Percentiles rank a stretch among this genome's conserved stretches.
Conservation (phyloP, 2,113 vertebrate genomes). For the Polyodon spathula region DNA sequence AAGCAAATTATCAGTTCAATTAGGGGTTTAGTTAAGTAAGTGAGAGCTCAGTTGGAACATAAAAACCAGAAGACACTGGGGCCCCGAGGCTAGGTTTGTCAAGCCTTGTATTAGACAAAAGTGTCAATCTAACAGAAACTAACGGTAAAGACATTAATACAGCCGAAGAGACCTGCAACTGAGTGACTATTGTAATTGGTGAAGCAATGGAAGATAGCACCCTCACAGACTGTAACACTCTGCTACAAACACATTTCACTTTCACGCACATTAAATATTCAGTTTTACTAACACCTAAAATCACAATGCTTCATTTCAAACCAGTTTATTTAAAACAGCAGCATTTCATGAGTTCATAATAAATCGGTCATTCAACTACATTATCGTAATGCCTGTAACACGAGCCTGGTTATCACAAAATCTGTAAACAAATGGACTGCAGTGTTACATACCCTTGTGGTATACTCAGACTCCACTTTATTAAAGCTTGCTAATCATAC, state of each 20-base stretch:
- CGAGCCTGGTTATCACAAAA: constrained; percentile 5
- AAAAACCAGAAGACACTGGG: too few species aligned
- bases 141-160: too few species aligned
- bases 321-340: neutral
- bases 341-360: constrained; percentile 5
- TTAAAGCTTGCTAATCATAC: too few species aligned
- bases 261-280: constrained; percentile 11
- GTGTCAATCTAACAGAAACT: too few species aligned
- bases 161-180: too few species aligned
- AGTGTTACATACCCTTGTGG: neutral
- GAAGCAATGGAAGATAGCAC: constrained; percentile 2
- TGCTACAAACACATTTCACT: constrained; percentile 2
- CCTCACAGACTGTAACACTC: constrained; percentile 6
- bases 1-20: too few species aligned
- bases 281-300: constrained; percentile 2
- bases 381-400: constrained; percentile 2
- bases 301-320: neutral
- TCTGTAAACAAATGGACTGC: neutral
- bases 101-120: too few species aligned
- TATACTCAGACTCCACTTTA: neutral
- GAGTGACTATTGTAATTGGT: constrained; percentile 9
- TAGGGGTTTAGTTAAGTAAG: too few species aligned
- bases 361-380: constrained; percentile 8
- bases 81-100: too few species aligned
- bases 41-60: too few species aligned